Conservation (phyloP, 2,797 vertebrate genomes). For the Melopsittacus undulatus region DNA sequence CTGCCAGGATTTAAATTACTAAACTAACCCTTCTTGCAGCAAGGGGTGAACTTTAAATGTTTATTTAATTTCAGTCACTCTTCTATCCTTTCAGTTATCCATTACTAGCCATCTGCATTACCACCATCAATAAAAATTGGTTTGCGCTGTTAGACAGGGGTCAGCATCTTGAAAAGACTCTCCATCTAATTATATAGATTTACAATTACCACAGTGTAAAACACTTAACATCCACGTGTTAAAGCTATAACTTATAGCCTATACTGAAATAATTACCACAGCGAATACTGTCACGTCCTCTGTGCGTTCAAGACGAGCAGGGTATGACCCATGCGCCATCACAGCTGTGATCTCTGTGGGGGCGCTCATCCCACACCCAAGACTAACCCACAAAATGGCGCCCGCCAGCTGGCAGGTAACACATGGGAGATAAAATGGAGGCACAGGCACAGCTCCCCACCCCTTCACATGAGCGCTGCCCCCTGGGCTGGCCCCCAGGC, state of each 20-base stretch:
- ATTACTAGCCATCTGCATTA: not conserved
- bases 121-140: not conserved
- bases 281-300: rapidly evolving
- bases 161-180: constrained; percentile 2
- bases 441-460: rapidly evolving
- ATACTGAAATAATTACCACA: not conserved
- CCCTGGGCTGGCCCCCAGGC: rapidly evolving
- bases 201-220: constrained; percentile 1
- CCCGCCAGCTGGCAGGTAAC: rapidly evolving
- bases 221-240: not conserved
- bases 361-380: rapidly evolving
- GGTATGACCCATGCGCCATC: rapidly evolving
- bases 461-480: not conserved
- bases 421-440: rapidly evolving
- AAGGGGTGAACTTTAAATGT: not conserved
- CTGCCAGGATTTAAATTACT: not conserved
- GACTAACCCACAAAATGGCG: rapidly evolving
- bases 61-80: constrained; percentile 18
- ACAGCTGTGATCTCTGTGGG: not conserved
- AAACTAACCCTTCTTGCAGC: not conserved
- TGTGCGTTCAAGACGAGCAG: not conserved
- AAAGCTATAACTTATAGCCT: not conserved
- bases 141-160: not conserved
- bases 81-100: not conserved
- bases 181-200: not conserved